phyloP scores from a whole-genome alignment of 1,140 invertebrate genomes.

The Galleria mellonella region DNA sequence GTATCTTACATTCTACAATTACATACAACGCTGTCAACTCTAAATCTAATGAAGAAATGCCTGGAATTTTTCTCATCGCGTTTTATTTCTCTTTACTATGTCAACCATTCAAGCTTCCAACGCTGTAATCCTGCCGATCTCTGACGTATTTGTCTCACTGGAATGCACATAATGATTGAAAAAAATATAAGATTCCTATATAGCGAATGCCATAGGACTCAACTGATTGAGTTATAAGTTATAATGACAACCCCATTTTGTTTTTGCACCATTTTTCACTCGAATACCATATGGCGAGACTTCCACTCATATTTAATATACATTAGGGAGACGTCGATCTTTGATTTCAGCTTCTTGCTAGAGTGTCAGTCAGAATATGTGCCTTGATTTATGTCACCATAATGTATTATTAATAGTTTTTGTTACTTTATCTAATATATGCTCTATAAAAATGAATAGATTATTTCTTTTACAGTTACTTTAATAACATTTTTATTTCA shows the following conservation, averaged over 20 bases:
- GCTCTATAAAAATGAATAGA: too few relatives aligned
- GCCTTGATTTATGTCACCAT: constrained; percentile 64
- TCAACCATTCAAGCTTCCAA: constrained; percentile 14
- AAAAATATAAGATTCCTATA: constrained; percentile 64
- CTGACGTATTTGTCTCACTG: constrained; percentile 40
- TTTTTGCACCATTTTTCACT: constrained; percentile 67
- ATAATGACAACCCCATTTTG: constrained; percentile 63
- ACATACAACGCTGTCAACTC: too few relatives aligned
- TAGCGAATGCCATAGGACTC: constrained; percentile 29
- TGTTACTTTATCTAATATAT: too few relatives aligned
- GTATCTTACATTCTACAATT: too few relatives aligned
- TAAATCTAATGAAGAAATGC: constrained; percentile 19
- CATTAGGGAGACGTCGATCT: constrained; percentile 53
- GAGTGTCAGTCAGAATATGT: constrained; percentile 33
- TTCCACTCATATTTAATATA: constrained; percentile 66
- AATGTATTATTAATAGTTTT: constrained; percentile 66
- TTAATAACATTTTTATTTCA: too few relatives aligned
- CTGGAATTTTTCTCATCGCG: constrained; percentile 44
- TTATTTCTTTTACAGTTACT: too few relatives aligned
- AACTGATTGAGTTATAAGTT: constrained; percentile 70
- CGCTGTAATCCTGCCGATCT: constrained; percentile 29
- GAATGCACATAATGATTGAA: constrained; percentile 54
- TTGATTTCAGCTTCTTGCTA: constrained; percentile 58
- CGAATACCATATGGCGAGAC: constrained; percentile 58
- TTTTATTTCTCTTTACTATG: constrained; percentile 35